These are phyloP conservation scores for Leucosticte australis DNA, from an alignment of 2,113 vertebrate species.

Conservation along the genomic window DNA sequence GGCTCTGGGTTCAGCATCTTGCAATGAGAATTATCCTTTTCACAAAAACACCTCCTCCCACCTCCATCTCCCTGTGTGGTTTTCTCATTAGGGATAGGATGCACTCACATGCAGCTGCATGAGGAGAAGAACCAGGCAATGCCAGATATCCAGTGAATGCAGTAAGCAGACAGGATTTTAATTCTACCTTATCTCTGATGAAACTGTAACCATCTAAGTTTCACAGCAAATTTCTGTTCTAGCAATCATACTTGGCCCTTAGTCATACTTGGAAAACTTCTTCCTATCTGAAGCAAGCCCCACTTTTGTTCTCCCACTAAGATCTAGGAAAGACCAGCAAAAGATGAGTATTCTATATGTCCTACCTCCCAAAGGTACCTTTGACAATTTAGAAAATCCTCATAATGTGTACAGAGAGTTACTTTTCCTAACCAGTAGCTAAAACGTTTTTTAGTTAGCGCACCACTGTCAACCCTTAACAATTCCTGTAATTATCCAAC, in stretches of 20 bases:
- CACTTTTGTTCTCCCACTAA: neutral
- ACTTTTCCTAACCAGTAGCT: neutral
- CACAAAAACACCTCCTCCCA: neutral
- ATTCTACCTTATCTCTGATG: neutral
- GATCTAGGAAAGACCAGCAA: neutral
- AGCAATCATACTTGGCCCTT: neutral
- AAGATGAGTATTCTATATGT: neutral
- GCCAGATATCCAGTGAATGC: neutral
- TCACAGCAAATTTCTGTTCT: neutral
- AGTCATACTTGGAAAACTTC: neutral
- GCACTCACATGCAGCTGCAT: neutral
- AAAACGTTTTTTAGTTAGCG: neutral
- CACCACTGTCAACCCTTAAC: neutral
- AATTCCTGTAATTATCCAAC: neutral
- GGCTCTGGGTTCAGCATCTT: neutral
- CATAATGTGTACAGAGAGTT: rapidly evolving
- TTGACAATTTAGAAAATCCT: neutral
- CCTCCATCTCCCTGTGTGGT: neutral
- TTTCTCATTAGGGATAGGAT: neutral
- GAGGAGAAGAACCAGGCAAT: neutral
- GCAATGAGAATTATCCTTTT: neutral
- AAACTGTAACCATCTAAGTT: neutral
- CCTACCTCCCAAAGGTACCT: neutral
- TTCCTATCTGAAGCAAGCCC: neutral
- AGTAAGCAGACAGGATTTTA: neutral